Evolutionary conservation across 2,113 vertebrate species (phyloP).

Genomic region (Centropus bengalensis): DNA sequence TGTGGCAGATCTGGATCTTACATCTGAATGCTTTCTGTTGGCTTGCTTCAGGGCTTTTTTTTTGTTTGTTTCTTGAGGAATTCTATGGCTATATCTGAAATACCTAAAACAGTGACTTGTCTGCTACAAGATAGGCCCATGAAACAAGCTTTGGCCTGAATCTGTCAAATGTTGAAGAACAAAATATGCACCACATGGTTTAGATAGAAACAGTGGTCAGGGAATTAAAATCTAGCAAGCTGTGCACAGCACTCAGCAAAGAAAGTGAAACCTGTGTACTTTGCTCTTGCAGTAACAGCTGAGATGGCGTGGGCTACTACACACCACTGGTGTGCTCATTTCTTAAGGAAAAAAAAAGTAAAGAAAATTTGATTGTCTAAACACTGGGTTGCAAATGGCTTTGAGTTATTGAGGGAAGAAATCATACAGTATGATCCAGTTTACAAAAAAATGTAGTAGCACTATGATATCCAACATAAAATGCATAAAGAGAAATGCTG

Average conservation of each 20-base stretch:
- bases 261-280: fast-evolving
- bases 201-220: not conserved
- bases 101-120: not conserved
- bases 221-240: not conserved
- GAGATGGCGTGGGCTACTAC: fast-evolving
- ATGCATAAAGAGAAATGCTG: not conserved
- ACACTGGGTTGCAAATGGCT: fast-evolving
- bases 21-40: not conserved
- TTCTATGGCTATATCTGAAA: not conserved
- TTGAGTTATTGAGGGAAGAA: not conserved
- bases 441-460: not conserved
- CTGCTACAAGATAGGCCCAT: not conserved
- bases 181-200: not conserved
- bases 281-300: fast-evolving
- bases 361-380: too few relatives aligned
- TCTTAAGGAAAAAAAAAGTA: too few relatives aligned
- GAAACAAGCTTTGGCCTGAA: not conserved
- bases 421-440: not conserved
- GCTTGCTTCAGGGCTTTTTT: not conserved
- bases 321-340: fast-evolving
- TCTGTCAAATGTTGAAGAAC: too few relatives aligned
- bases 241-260: not conserved
- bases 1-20: not conserved
- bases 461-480: too few relatives aligned
- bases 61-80: too few relatives aligned